Evolutionary conservation across 2,797 vertebrate genomes (phyloP), one percentile per base, ranked within the genome.

Genomic region (Kryptopterus vitreolus): DNA sequence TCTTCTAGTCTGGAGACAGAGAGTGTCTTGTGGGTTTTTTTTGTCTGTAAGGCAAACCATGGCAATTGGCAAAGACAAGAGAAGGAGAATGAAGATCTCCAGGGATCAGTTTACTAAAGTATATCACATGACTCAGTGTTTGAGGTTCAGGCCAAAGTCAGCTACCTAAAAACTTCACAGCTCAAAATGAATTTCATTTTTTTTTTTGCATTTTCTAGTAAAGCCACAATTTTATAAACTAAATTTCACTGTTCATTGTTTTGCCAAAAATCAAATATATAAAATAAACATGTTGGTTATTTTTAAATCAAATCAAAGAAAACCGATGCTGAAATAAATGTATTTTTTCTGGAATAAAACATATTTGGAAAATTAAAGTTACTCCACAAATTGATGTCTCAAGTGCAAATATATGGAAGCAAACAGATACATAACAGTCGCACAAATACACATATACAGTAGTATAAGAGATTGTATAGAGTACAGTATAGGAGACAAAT

Each of bases 1-100:
- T 86, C 75, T 82, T 79, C 16, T 33, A 74, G 81, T 73, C 61
- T 80, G 62, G 71, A 78, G 81, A 66, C n/a, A n/a, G 43, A 76
- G n/a, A 26, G 52, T 59, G 73, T 52, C 62, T 65, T 73, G 15
- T 73, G n/a, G 7, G 22, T 33, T 63, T 31, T 83, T 52, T 75
- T 82, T 80, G 73, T 68, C 82, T 82, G 46, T 35, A 57, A 78
- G 73, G 48, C 57, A 76, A 78, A 78, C 38, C 58, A 78, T 33
- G 35, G 16, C 48, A 68, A 75, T 65, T 73, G 46, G 65, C 50
- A 58, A 62, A 68, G 63, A 65, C 61, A 63, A 59, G 52, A 81
- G 75, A 46, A n/a, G 29, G 46, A 57, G 6, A 63, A 46, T 78
- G 62, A 82, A 50, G 53, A 48, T 53, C 69, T 33, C 16, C 29